phyloP scores from a whole-genome alignment of 2,888 invertebrate genomes.

The Lithosia quadra region DNA sequence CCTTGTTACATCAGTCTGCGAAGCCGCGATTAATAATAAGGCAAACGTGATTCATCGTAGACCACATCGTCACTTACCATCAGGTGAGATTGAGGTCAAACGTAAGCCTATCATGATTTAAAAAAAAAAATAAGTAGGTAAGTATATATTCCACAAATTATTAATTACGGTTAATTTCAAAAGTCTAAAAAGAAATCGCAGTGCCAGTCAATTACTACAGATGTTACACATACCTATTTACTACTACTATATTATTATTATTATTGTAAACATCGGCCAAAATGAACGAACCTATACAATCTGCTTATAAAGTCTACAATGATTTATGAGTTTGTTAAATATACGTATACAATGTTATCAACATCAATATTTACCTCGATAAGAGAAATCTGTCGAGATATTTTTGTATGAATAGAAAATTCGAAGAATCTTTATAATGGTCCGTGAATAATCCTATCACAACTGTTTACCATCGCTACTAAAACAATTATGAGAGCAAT shows the following conservation, averaged over 20 bases:
- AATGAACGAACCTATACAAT: background rate
- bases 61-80: too few species aligned
- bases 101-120: too few species aligned
- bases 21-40: too few species aligned
- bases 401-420: constrained; percentile 24
- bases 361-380: constrained; percentile 14
- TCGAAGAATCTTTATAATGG: constrained; percentile 34
- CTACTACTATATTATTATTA: too few species aligned
- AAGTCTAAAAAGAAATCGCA: background rate
- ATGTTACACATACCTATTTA: too few species aligned
- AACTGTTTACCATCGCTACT: constrained; percentile 41
- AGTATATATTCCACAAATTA: too few species aligned
- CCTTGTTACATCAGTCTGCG: too few species aligned
- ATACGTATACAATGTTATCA: constrained; percentile 4
- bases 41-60: too few species aligned
- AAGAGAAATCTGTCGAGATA: constrained; percentile 15
- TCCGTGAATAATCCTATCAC: constrained; percentile 37
- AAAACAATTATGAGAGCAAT: constrained; percentile 52
- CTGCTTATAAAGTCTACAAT: background rate
- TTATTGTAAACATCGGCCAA: background rate
- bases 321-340: background rate
- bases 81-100: too few species aligned
- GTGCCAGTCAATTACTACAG: background rate
- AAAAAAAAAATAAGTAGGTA: too few species aligned
- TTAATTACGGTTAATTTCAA: too few species aligned